Conservation (phyloP, 2,797 vertebrate genomes). For the Tangara arthus region DNA sequence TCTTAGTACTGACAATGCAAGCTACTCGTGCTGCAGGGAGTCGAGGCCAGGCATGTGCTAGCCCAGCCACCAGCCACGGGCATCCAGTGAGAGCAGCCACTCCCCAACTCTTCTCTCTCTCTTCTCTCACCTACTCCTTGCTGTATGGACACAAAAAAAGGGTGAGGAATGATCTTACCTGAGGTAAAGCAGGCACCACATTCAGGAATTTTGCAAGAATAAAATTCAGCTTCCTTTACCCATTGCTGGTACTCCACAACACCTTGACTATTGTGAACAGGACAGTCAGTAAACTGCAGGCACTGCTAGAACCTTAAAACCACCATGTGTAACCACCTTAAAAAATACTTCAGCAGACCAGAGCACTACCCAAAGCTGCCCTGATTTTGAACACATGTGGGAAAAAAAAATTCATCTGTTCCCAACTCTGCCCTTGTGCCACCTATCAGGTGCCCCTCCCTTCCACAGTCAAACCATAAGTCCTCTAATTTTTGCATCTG, state of each 20-base stretch:
- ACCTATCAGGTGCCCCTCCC: not conserved
- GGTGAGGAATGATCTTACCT: not conserved
- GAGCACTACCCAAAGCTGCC: not conserved
- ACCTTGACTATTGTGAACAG: not conserved
- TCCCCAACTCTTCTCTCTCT: not conserved
- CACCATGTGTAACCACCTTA: not conserved
- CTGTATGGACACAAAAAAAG: not conserved
- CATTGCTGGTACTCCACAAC: not conserved
- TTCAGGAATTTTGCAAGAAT: not conserved
- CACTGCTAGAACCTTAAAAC: not conserved
- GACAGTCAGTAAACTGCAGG: not conserved
- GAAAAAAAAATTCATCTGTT: not conserved
- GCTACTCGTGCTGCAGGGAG: fast-evolving
- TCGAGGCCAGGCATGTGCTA: not conserved
- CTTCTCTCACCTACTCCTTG: not conserved
- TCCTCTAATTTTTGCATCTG: not conserved
- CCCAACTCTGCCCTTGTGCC: not conserved
- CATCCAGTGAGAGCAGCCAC: no score
- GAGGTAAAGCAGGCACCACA: not conserved
- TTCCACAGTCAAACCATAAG: not conserved
- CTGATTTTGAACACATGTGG: not conserved
- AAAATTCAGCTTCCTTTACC: not conserved
- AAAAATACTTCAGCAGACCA: not conserved
- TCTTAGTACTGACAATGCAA: not conserved
- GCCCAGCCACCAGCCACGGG: not conserved